phyloP scores from a whole-genome alignment of 2,113 vertebrate genomes.

The Fregata magnificens region DNA sequence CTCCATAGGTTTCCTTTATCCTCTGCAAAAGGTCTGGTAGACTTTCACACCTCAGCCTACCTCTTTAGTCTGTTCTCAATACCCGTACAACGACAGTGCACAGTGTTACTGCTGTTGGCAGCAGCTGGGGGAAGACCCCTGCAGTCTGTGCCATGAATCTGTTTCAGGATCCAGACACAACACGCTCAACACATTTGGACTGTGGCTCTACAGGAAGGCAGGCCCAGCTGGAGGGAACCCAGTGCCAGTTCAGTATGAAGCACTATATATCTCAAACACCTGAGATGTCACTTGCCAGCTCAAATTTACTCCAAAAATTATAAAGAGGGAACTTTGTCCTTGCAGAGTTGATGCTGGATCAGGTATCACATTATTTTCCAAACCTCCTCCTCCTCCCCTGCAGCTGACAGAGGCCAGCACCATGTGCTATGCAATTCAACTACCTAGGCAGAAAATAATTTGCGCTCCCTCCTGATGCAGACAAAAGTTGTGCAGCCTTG shows the following conservation, averaged over 20 bases:
- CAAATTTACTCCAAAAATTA: not conserved
- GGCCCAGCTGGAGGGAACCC: not conserved
- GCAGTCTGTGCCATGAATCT: not conserved
- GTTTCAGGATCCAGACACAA: not conserved
- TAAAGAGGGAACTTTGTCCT: not conserved
- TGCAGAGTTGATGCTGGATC: not conserved
- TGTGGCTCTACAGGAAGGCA: not conserved
- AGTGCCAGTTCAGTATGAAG: not conserved
- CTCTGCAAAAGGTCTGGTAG: not conserved
- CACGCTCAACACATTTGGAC: not conserved
- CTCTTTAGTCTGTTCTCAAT: not conserved
- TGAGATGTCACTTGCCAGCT: not conserved
- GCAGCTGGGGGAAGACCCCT: not conserved
- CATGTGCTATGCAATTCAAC: not conserved
- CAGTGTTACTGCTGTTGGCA: not conserved
- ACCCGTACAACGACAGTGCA: not conserved
- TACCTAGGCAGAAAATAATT: not conserved
- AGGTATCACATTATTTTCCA: not conserved
- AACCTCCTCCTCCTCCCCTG: not conserved
- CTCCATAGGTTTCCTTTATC: not conserved
- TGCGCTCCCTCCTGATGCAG: not conserved
- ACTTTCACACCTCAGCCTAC: not conserved
- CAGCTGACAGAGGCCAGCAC: not conserved
- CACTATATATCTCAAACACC: not conserved
- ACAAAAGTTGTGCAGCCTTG: accelerated